These are phyloP conservation scores for Paramuricea clavata DNA, from an alignment of 92 coral and sea anemone genomes.

Conservation along the genomic window DNA sequence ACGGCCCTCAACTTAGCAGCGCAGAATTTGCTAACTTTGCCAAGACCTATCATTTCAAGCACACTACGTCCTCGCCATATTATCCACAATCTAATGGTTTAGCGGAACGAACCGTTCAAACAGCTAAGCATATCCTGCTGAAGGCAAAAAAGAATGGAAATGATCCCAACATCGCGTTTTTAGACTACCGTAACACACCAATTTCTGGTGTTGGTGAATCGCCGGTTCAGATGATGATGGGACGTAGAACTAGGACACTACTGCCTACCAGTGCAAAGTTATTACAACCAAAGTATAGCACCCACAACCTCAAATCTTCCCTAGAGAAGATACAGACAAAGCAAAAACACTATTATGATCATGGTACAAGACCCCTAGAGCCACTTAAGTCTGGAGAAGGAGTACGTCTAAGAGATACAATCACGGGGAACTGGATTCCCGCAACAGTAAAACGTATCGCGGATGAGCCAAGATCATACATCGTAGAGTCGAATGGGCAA, in stretches of 20 bases:
- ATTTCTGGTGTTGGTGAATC: constrained; percentile 60
- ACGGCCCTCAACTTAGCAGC: constrained; percentile 63
- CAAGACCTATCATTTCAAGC: constrained; percentile 52
- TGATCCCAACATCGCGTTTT: constrained; percentile 55
- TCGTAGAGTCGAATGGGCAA: constrained; percentile 36
- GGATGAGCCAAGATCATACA: constrained; percentile 51
- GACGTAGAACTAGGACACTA: background rate
- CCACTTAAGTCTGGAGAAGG: constrained; percentile 52
- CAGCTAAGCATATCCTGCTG: constrained; percentile 22
- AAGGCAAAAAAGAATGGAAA: constrained; percentile 57
- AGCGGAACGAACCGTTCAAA: no score
- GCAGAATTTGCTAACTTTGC: constrained; percentile 52
- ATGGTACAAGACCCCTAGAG: constrained; percentile 9
- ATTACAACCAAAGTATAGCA: background rate
- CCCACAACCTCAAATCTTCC: constrained; percentile 14
- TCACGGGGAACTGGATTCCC: constrained; percentile 56
- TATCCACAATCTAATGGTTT: constrained; percentile 30
- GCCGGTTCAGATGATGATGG: constrained; percentile 66
- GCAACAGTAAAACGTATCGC: constrained; percentile 49
- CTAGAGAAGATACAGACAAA: constrained; percentile 1
- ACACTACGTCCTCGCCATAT: constrained; percentile 54
- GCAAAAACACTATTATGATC: constrained; percentile 20
- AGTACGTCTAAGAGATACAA: constrained; percentile 40
- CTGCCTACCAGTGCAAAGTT: no score
- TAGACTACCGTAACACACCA: constrained; percentile 60